Evolutionary conservation across 2,888 invertebrate genomes (phyloP).

Genomic region (Anagyrus pseudococci): DNA sequence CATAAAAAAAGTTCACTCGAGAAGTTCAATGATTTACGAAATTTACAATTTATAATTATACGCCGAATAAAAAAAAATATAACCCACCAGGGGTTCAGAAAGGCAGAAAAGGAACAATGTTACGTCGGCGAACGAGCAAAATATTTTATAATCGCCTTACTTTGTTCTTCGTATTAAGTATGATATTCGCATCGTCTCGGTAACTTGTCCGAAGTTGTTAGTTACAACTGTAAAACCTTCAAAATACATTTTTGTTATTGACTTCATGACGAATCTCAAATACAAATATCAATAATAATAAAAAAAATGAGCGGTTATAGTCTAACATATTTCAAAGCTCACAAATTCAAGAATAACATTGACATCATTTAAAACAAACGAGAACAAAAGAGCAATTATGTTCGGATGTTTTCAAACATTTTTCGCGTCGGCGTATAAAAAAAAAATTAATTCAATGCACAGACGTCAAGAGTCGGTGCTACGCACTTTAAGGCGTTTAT

Average conservation of each 20-base stretch:
- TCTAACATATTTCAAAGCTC: slow-evolving; percentile 2
- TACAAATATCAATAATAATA: slow-evolving; percentile 21
- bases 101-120: slow-evolving; percentile 7
- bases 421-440: slow-evolving; percentile 22
- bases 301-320: slow-evolving; percentile 6
- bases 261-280: slow-evolving; percentile 19
- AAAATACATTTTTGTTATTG: slow-evolving; percentile 19
- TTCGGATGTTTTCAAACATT: slow-evolving; percentile 20
- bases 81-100: slow-evolving; percentile 33
- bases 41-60: slow-evolving; percentile 37
- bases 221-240: slow-evolving; percentile 27
- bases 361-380: slow-evolving; percentile 25
- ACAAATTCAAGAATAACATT: slow-evolving; percentile 14
- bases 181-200: slow-evolving; percentile 20
- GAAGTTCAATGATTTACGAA: slow-evolving; percentile 26
- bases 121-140: slow-evolving; percentile 27
- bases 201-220: slow-evolving; percentile 21
- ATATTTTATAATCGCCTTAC: slow-evolving; percentile 13
- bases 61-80: slow-evolving; percentile 18
- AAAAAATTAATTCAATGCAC: not conserved
- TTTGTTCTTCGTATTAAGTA: slow-evolving; percentile 25
- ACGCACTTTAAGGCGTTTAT: slow-evolving; percentile 16
- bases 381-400: slow-evolving; percentile 32
- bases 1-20: slow-evolving; percentile 19
- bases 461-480: not conserved